These are phyloP conservation scores for Hydrotaea cyrtoneurina DNA, from an alignment of 2,888 invertebrate species.

Conservation along the genomic window DNA sequence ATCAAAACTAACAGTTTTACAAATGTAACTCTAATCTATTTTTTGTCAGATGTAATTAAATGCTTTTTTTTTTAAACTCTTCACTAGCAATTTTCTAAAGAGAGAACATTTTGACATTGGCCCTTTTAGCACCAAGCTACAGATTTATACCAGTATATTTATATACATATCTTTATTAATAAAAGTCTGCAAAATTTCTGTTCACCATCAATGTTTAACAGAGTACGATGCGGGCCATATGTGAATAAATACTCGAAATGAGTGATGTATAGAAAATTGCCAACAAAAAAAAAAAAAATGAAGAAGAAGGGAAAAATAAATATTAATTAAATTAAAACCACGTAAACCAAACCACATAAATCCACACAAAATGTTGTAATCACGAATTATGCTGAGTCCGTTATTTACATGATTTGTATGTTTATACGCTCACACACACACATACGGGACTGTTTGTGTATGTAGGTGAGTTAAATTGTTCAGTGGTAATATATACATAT, in stretches of 20 bases:
- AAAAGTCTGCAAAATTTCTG: too few relatives aligned
- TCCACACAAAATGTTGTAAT: constrained; percentile 78
- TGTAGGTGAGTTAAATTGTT: background rate
- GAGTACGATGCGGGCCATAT: background rate
- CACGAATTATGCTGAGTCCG: constrained; percentile 78
- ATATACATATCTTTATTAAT: too few relatives aligned
- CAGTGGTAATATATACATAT: background rate
- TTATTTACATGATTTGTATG: constrained; percentile 73
- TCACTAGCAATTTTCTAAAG: too few relatives aligned
- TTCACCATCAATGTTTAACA: too few relatives aligned
- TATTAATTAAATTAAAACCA: constrained; percentile 80
- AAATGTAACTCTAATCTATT: too few relatives aligned
- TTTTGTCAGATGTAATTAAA: too few relatives aligned
- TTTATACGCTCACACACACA: constrained; percentile 17
- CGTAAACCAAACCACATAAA: constrained; percentile 77
- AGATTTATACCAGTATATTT: too few relatives aligned
- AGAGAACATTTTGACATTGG: too few relatives aligned
- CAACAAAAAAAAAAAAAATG: constrained; percentile 50
- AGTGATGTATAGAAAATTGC: constrained; percentile 14
- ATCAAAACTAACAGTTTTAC: too few relatives aligned
- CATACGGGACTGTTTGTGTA: background rate
- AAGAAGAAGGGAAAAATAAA: constrained; percentile 69
- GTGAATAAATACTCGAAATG: background rate
- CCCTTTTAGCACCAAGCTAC: too few relatives aligned
- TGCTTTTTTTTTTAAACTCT: too few relatives aligned